Base-by-base conservation (phyloP, 64 coral and sea anemone species). In the Catalaphyllia jardinei region DNA sequence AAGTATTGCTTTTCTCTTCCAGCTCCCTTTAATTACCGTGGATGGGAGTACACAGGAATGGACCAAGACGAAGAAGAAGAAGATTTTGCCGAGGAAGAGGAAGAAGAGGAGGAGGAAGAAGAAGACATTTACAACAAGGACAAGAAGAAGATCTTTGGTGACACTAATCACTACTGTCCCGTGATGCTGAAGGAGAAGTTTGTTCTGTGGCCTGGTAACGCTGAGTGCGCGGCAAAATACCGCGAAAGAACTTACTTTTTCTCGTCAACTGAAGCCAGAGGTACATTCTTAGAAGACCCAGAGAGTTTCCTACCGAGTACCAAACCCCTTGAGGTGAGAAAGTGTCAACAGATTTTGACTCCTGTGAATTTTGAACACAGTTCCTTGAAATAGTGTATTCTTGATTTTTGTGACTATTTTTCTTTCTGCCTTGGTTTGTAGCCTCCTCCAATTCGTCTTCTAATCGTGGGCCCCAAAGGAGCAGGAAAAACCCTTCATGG, bases 61-160 rank as follows among this genome's bases (percentile, higher is more conserved):
- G 97, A 99, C 75, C 93, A 95, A 76, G 97, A 99, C 39, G 97
- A 99, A 60, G 92, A 94, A 67, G 94, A 99, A 80, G 97, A 99
- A 88, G 97, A 99, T 29, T 93, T 87, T 42, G 92, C 77, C 10
- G 97, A 93, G 49, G 97, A 99, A 61, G 97, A 98, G 20, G 97
- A 99, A 25, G 97, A 99, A 29, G 91, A 95, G 0, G 93, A 95
- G 15, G 94, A 95, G 33, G 97, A 93, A 57, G 91, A 73, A 11
- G 96, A 92, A 29, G 91, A 95, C 64, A 87, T 83, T 71, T 99
- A 91, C 72, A 95, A 78, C 33, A 92, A 86, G 81, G 97, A 99
- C 52, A 89, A 87, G 60, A 95, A 93, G 76, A 95, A 95, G 81
- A 74, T 93, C 31, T 99, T 99, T 79, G 97, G 97, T 27, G 88